A percentile compares a stretch with the other conserved stretches of the same genome.
Conservation (phyloP, 2,888 invertebrate genomes). For the Anodontia alba region DNA sequence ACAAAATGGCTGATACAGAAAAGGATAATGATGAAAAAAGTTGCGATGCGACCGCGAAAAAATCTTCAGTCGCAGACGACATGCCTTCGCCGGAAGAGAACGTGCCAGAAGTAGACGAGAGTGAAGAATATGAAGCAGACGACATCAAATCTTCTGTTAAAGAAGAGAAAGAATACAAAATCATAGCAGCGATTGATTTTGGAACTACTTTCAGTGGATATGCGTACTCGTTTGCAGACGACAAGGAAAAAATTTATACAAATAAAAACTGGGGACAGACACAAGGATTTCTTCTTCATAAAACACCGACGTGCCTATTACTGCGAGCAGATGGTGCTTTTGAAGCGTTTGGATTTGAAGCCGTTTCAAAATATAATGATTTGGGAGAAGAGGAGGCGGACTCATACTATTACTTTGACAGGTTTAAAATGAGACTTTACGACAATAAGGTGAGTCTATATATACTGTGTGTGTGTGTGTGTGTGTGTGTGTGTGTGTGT, state of each 20-base stretch:
- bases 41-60: not conserved
- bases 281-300: constrained; percentile 79
- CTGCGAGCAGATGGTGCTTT: constrained; percentile 77
- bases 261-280: constrained; percentile 82
- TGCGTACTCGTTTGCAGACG: constrained; percentile 78
- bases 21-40: not conserved
- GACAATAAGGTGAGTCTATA: constrained; percentile 74
- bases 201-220: constrained; percentile 81
- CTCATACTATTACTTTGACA: constrained; percentile 76
- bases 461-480: too few species aligned
- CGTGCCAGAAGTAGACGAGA: not conserved
- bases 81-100: not conserved
- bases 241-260: constrained; percentile 76
- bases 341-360: constrained; percentile 80
- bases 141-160: not conserved
- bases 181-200: constrained; percentile 80
- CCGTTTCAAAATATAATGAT: constrained; percentile 78
- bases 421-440: constrained; percentile 81
- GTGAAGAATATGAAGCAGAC: not conserved
- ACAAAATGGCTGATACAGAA: not conserved
- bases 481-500: too few species aligned
- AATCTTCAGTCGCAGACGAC: not conserved
- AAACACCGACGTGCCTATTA: constrained; percentile 80
- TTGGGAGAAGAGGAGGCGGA: constrained; percentile 78
- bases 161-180: constrained; percentile 65